Conservation (phyloP, 2,888 invertebrate species). For the Galerucella nymphaeae region DNA sequence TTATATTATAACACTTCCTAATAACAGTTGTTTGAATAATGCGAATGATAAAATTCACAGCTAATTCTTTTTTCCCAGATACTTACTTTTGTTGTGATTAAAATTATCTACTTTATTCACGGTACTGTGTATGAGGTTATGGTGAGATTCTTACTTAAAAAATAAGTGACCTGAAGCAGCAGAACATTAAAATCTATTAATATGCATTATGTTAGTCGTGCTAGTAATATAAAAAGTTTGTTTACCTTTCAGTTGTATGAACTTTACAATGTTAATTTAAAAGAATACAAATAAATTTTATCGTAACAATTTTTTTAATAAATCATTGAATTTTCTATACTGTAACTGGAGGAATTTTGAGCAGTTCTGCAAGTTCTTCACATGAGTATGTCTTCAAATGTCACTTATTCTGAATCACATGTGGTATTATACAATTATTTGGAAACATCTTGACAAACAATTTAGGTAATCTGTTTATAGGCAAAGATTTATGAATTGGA, state of each 20-base stretch:
- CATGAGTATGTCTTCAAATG: no score
- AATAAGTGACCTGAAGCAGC: constrained; percentile 5
- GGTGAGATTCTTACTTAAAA: constrained; percentile 1
- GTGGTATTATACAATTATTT: no score
- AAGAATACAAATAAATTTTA: not conserved
- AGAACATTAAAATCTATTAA: constrained; percentile 9
- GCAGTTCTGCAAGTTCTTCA: no score
- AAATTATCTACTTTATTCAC: constrained; percentile 44
- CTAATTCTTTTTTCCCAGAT: constrained; percentile 47
- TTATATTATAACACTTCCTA: constrained; percentile 49
- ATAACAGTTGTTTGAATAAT: constrained; percentile 50
- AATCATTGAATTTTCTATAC: no score
- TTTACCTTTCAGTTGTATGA: not conserved
- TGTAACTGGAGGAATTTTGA: no score
- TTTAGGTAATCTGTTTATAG: no score
- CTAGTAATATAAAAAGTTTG: not conserved
- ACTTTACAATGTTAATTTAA: not conserved
- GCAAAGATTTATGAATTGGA: not conserved
- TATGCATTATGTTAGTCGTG: not conserved
- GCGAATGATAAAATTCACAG: constrained; percentile 53
- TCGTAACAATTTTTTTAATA: not conserved
- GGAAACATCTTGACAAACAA: no score
- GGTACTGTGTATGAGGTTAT: constrained; percentile 3
- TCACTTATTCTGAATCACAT: no score
- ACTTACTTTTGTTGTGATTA: constrained; percentile 46